Evolutionary conservation across 53 echinoderm and acorn worm species (phyloP).

Genomic region (Luidia sarsii): DNA sequence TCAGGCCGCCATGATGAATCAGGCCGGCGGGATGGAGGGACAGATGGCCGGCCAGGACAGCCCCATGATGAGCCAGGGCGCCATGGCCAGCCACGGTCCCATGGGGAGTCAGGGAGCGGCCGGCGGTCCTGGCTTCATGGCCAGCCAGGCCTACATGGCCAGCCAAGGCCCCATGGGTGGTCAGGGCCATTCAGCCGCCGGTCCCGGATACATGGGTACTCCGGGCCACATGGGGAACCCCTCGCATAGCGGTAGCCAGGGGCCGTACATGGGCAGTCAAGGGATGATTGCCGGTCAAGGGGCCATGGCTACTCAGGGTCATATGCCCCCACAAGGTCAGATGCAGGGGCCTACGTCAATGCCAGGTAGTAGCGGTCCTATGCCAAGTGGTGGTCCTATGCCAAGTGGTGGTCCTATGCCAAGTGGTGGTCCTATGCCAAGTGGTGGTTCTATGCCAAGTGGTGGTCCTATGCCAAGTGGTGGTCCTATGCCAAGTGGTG

Average conservation of each 20-base stretch:
- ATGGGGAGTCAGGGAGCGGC: constrained; percentile 17
- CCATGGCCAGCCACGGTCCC: constrained; percentile 28
- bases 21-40: constrained; percentile 36
- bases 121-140: constrained; percentile 72
- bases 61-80: constrained; percentile 43
- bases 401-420: constrained; percentile 51
- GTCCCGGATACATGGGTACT: constrained; percentile 37
- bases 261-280: constrained; percentile 63
- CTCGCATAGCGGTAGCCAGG: constrained; percentile 30
- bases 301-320: constrained; percentile 59
- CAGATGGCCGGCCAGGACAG: constrained; percentile 21
- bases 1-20: constrained; percentile 52
- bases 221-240: constrained; percentile 41
- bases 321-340: constrained; percentile 61
- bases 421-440: constrained; percentile 69
- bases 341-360: constrained; percentile 63
- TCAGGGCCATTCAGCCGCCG: constrained; percentile 53
- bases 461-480: constrained; percentile 61
- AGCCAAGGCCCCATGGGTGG: constrained; percentile 62
- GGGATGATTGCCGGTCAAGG: constrained; percentile 58
- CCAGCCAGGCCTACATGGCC: constrained; percentile 74
- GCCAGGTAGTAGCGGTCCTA: constrained; percentile 48
- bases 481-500: constrained; percentile 59
- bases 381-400: constrained; percentile 73
- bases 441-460: constrained; percentile 45